A percentile compares a stretch with the other conserved stretches of the same genome.
These are phyloP conservation scores for Anableps anableps DNA, from an alignment of 2,797 vertebrate species.

Conservation along the genomic window DNA sequence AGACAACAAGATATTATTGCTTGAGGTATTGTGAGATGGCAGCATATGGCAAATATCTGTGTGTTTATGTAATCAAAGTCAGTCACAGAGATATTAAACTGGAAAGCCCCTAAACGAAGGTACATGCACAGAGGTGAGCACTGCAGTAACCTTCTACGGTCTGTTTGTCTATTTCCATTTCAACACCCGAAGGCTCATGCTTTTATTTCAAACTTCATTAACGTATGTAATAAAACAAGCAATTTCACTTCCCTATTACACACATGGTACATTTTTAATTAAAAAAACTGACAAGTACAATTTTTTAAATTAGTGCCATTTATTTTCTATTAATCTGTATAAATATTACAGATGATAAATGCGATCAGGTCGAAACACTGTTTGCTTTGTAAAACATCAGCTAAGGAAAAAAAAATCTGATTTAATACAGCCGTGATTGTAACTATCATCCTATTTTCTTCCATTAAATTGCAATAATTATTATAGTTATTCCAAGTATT, in stretches of 20 bases:
- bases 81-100: neutral
- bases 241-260: too few species aligned
- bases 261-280: too few species aligned
- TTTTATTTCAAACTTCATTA: too few species aligned
- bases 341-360: neutral
- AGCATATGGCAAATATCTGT: neutral
- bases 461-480: too few species aligned
- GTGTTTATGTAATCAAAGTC: slow-evolving; percentile 1
- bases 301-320: neutral
- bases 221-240: neutral
- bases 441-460: too few species aligned
- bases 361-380: neutral
- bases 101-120: neutral
- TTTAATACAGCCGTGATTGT: too few species aligned
- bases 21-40: neutral
- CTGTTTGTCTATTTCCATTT: neutral
- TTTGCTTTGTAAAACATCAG: neutral
- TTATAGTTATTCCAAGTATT: neutral
- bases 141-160: neutral
- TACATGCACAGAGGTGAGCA: neutral
- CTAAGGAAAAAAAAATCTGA: neutral
- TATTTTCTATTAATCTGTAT: too few species aligned
- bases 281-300: neutral
- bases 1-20: neutral
- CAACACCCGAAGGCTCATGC: neutral